A percentile compares a stretch with the other conserved stretches of the same genome.
These are phyloP conservation scores for Reticulitermes speratus DNA, from an alignment of 1,140 invertebrate species.

Conservation along the genomic window DNA sequence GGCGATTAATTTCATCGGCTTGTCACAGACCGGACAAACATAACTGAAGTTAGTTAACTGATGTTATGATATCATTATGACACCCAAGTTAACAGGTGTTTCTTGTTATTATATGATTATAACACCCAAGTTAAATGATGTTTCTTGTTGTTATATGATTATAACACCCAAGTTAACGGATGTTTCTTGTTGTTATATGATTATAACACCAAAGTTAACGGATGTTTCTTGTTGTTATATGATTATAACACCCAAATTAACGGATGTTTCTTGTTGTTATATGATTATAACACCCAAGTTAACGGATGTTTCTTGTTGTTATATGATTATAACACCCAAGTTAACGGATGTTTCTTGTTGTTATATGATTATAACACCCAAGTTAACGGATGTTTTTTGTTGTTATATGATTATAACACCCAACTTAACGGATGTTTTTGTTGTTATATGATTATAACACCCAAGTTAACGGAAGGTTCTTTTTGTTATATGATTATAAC, in stretches of 20 bases:
- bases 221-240: background rate
- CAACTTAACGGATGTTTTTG: too few species aligned
- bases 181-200: background rate
- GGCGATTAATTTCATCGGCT: too few species aligned
- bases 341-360: background rate
- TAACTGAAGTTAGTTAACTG: too few species aligned
- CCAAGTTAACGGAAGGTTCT: background rate
- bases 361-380: background rate
- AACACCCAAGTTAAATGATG: background rate
- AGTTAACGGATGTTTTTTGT: background rate
- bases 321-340: background rate
- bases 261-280: background rate
- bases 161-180: background rate
- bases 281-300: background rate
- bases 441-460: background rate
- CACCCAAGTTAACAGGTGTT: background rate
- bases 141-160: background rate
- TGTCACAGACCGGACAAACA: too few species aligned
- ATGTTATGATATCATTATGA: too few species aligned
- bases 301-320: background rate
- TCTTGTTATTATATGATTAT: background rate
- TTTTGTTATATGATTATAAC: background rate
- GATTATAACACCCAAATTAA: background rate
- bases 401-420: too few species aligned
- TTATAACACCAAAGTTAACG: background rate